These are phyloP conservation scores for Candoia aspera DNA, from an alignment of 2,113 vertebrate species.

Conservation along the genomic window DNA sequence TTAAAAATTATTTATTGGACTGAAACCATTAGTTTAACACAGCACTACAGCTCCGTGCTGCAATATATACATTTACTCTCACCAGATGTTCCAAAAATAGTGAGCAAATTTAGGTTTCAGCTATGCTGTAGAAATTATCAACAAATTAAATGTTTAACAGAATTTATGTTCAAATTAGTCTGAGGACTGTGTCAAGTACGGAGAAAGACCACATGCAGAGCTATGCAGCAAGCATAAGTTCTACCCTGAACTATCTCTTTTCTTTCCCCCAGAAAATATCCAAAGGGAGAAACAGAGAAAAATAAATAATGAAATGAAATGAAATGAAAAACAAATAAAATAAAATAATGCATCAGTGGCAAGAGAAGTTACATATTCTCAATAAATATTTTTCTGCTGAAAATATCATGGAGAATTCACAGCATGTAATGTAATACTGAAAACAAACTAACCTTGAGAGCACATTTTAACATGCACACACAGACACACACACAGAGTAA, in stretches of 20 bases:
- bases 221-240: not conserved
- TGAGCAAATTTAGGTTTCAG: not conserved
- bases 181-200: not conserved
- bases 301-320: not conserved
- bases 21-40: not conserved
- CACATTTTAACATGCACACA: not conserved
- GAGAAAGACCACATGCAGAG: not conserved
- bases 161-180: not conserved
- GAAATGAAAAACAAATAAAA: not conserved
- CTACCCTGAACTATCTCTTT: not conserved
- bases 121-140: not conserved
- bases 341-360: too few relatives aligned
- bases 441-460: not conserved
- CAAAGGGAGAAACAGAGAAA: not conserved
- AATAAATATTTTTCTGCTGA: too few relatives aligned
- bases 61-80: too few relatives aligned
- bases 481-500: fast-evolving
- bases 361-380: too few relatives aligned
- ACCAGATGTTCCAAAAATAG: not conserved
- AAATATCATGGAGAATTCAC: too few relatives aligned
- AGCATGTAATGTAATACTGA: not conserved
- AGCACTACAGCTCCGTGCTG: not conserved
- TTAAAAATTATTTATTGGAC: not conserved
- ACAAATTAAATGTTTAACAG: not conserved
- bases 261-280: not conserved